Conservation (phyloP, 2,113 vertebrate species). For the Stigmatopora nigra region DNA sequence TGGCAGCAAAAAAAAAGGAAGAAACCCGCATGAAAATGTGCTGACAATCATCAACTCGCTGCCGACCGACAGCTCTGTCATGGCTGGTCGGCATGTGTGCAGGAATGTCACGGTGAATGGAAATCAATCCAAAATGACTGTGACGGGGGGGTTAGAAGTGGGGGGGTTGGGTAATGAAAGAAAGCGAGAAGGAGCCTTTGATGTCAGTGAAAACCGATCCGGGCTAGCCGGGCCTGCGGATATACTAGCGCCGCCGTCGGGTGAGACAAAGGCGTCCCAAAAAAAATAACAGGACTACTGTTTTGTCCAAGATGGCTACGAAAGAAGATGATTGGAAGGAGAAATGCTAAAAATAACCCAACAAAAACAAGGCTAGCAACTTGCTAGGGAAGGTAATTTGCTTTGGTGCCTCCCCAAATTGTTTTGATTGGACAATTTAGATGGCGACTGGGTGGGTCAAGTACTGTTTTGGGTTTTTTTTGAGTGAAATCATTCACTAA, state of each 20-base stretch:
- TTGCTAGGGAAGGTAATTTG: constrained; percentile 57
- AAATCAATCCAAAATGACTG: constrained; percentile 73
- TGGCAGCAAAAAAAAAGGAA: constrained; percentile 7
- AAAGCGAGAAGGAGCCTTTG: constrained; percentile 63
- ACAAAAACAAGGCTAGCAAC: constrained; percentile 43
- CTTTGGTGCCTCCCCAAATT: constrained; percentile 38
- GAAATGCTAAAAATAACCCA: constrained; percentile 21
- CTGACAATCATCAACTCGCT: constrained; percentile 65
- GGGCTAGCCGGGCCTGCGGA: constrained; percentile 63
- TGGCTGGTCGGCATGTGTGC: constrained; percentile 65
- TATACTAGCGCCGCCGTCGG: constrained; percentile 63
- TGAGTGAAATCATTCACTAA: not conserved
- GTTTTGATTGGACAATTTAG: constrained; percentile 24
- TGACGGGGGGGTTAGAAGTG: constrained; percentile 48
- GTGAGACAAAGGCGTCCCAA: constrained; percentile 48
- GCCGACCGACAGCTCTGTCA: constrained; percentile 56
- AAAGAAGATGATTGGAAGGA: constrained; percentile 17
- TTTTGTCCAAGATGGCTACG: constrained; percentile 57
- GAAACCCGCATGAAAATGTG: constrained; percentile 47
- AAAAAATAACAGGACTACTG: constrained; percentile 56
- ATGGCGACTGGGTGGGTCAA: not conserved
- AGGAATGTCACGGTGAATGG: constrained; percentile 73
- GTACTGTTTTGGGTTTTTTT: not conserved
- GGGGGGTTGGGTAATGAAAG: constrained; percentile 66
- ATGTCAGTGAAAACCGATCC: constrained; percentile 73